Base-by-base conservation (phyloP, 2,888 invertebrate species). In the Phasia obesa region DNA sequence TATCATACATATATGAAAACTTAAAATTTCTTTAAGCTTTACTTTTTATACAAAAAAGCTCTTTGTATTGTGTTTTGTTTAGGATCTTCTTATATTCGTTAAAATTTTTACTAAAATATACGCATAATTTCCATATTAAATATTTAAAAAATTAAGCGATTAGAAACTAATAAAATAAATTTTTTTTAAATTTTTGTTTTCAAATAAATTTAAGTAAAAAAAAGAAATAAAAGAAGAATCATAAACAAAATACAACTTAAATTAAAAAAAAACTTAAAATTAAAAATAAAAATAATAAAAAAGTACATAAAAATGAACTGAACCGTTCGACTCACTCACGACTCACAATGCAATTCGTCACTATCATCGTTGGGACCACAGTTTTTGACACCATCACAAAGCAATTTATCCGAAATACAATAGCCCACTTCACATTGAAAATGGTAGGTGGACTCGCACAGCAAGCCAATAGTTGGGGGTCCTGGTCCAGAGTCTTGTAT, bases 311-410 rank as follows among this genome's bases (percentile, higher is more conserved):
- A 92, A 91, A 89, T 91, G 92, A 92, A 92, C 92, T 92, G 91
- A 92, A 92, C 92, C 92, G 92, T 92, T 92, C 92, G 91, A 92
- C 92, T 92, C 92, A 92, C 92, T 92, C 92, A 92, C 92, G 92
- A 92, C 92, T 92, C 91, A 92, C 92, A 92, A 90, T 92, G 91
- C 91, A 91, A 90, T 92, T 92, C 92, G 90, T 92, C 92, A 90
- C 91, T 91, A 88, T 91, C 91, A 85, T 92, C 92, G 81, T 89
- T 91, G 85, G 92, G 91, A 85, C 92, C 92, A 87, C 99, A 99
- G 93, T 99, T 97, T 89, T 94, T 94, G 85, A 95, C 92, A 85
- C 93, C 93, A 91, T 97, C 96, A 92, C 97, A 97, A 83, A 94
- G 93, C 85, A 97, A 92, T 86, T 94, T 93, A 84, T 94, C 93